Conservation (phyloP, 2,113 vertebrate species). For the Carassius auratus region DNA sequence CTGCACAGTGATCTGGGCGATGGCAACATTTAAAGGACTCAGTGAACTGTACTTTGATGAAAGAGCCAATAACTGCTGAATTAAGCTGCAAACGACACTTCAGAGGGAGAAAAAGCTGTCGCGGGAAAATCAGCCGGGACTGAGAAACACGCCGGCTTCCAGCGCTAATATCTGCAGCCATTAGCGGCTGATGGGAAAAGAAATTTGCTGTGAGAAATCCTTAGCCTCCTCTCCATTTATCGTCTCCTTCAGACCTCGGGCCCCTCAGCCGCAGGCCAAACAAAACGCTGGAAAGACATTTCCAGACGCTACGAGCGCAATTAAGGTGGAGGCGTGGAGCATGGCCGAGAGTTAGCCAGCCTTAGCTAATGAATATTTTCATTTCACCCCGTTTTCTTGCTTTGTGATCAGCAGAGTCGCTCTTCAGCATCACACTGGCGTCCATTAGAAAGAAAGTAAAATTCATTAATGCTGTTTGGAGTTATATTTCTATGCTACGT, state of each 20-base stretch:
- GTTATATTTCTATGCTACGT: neutral
- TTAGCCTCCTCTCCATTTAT: neutral
- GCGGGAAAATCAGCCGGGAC: slow-evolving; percentile 19
- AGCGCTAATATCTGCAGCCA: slow-evolving; percentile 38
- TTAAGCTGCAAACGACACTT: slow-evolving; percentile 51
- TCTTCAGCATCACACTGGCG: slow-evolving; percentile 8
- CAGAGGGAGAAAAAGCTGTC: slow-evolving; percentile 13
- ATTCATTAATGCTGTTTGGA: neutral
- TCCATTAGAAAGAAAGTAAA: slow-evolving; percentile 39
- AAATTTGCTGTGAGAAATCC: slow-evolving; percentile 29
- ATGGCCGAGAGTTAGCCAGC: slow-evolving; percentile 21
- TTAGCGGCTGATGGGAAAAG: slow-evolving; percentile 43
- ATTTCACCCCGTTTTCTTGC: slow-evolving; percentile 27
- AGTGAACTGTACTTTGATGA: slow-evolving; percentile 46
- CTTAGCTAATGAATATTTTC: slow-evolving; percentile 45
- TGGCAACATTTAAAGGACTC: slow-evolving; percentile 41
- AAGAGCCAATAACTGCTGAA: slow-evolving; percentile 46
- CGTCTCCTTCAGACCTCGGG: neutral
- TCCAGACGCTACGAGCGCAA: slow-evolving; percentile 32
- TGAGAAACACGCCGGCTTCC: neutral
- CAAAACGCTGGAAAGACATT: neutral
- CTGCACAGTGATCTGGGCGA: neutral
- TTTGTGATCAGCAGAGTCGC: neutral
- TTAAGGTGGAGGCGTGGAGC: slow-evolving; percentile 43
- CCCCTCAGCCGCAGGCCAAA: neutral